These are phyloP conservation scores for Tachina fera DNA, from an alignment of 2,888 invertebrate species.

Conservation along the genomic window DNA sequence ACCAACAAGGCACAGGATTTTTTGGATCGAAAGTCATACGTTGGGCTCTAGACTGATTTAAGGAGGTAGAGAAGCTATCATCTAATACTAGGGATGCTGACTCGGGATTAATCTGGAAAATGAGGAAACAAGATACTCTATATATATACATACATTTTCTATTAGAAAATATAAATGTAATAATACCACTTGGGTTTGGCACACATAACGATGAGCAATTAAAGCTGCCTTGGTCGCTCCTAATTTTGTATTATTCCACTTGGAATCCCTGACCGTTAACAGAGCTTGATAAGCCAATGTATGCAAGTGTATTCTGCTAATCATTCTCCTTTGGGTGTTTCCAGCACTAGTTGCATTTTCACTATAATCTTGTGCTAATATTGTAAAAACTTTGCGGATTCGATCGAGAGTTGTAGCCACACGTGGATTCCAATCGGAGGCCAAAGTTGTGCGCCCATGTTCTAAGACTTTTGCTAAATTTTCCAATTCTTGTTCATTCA, in stretches of 20 bases:
- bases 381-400: constrained; percentile 88
- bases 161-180: constrained; percentile 24
- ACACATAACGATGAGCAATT: constrained; percentile 92
- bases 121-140: not conserved
- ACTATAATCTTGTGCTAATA: constrained; percentile 76
- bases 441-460: constrained; percentile 88
- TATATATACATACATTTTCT: not conserved
- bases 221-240: constrained; percentile 93
- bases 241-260: constrained; percentile 90
- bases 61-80: constrained; percentile 91
- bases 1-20: constrained; percentile 92
- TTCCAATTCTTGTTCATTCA: constrained; percentile 94
- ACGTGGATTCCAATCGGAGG: constrained; percentile 91
- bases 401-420: constrained; percentile 91
- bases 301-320: constrained; percentile 92
- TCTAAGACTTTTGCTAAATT: constrained; percentile 89
- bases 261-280: constrained; percentile 86
- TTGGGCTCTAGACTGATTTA: constrained; percentile 82
- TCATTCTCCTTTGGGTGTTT: constrained; percentile 83
- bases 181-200: constrained; percentile 85
- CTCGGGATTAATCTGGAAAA: constrained; percentile 81
- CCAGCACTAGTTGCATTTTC: constrained; percentile 75
- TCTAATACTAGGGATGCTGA: constrained; percentile 87
- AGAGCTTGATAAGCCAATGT: constrained; percentile 94
- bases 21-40: constrained; percentile 87